Evolutionary conservation across 2,888 invertebrate species (phyloP), one percentile per base, ranked within the genome.

Genomic region (Caenorhabditis sp.): DNA sequence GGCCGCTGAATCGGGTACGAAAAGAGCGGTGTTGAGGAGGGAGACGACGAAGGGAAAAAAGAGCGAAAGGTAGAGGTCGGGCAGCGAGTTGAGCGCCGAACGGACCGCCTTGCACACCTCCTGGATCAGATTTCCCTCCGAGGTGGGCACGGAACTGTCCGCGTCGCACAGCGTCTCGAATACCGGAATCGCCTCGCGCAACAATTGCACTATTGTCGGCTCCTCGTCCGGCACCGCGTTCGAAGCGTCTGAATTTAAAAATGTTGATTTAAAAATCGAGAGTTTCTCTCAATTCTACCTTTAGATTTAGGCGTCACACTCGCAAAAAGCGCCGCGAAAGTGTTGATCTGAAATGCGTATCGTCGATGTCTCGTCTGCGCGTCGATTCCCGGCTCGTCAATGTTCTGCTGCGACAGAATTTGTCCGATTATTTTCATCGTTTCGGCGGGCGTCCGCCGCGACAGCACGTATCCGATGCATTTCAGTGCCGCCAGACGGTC

Each of bases 391-490:
- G 53, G 37, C 11, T 65, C 52, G 4, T 59, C 13, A 24, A 63
- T 48, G 52, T 62, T 53, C 17, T 68, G 68, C 1, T 52, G 35
- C 17, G 24, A 52, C 7, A 68, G 41, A 52, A 68, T 68, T 15
- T 55, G 52, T 7, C 61, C 61, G 20, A 71, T 55, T 9, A 61
- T 61, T 46, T 45, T 61, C 80, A 82, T 83, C 32, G 80, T 76
- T 1, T 71, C 65, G 2, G 55, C 39, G n/a, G 78, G 66, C 15
- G 53, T 62, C 24, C 53, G 53, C 8, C 45, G 53, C 9, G 82
- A 79, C 22, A 83, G 62, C 6, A 82, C 78, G 48, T 74, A 74
- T 45, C 83, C 83, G 17, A 83, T 82, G 27, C 80, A 82, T 50
- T 81, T 80, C n/a, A 83, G 70, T 5, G 83, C 82, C 8, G 52